Conservation (phyloP, 2,797 vertebrate species). For the Cossypha niveicapilla region DNA sequence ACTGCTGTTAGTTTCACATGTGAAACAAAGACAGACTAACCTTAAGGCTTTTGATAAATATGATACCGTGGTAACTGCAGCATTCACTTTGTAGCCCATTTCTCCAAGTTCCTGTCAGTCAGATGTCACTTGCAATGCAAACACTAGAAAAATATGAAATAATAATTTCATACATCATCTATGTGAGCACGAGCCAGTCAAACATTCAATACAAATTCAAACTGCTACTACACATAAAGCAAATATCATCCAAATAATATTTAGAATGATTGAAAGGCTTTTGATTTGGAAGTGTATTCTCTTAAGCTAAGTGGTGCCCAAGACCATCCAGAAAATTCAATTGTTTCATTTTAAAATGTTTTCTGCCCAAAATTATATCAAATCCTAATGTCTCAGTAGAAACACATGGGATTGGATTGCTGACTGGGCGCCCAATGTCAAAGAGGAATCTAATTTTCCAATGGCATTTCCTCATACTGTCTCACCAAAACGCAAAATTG, state of each 20-base stretch:
- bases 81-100: conserved; percentile 75
- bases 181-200: conserved; percentile 84
- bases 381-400: conserved; percentile 97
- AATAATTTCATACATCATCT: conserved; percentile 91
- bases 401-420: conserved; percentile 97
- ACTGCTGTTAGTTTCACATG: conserved; percentile 39
- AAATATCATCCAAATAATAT: conserved; percentile 94
- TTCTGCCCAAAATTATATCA: conserved; percentile 99
- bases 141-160: conserved; percentile 83
- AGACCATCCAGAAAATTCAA: conserved; percentile 99
- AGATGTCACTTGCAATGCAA: conserved; percentile 86
- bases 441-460: conserved; percentile 98
- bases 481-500: conserved; percentile 90
- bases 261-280: conserved; percentile 99
- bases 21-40: conserved; percentile 75
- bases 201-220: conserved; percentile 88
- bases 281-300: conserved; percentile 99
- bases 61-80: conserved; percentile 73
- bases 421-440: conserved; percentile 93
- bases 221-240: conserved; percentile 84
- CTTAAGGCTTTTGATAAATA: conserved; percentile 80
- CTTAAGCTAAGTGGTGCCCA: conserved; percentile 98
- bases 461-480: conserved; percentile 96
- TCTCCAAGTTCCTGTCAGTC: conserved; percentile 80
- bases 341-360: conserved; percentile 97